Percentiles rank a stretch among this genome's conserved stretches.
Conservation (phyloP, 2,113 vertebrate species). For the Sclerurus mexicanus region DNA sequence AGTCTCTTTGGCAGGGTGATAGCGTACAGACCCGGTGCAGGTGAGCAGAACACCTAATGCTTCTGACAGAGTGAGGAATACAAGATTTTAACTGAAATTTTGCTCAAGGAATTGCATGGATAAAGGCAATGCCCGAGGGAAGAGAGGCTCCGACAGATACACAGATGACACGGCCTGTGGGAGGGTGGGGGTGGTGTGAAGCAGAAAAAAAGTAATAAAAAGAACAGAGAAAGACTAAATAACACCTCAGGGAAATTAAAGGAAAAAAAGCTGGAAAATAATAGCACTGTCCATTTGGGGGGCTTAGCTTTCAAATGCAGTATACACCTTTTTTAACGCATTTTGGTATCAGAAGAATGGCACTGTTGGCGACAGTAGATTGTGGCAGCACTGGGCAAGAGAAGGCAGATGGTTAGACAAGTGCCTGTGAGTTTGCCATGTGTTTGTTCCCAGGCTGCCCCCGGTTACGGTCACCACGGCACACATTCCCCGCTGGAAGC, state of each 20-base stretch:
- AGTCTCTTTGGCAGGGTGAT: neutral
- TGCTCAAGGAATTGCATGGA: neutral
- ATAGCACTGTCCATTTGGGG: neutral
- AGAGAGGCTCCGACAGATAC: neutral
- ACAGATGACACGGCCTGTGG: fast-evolving
- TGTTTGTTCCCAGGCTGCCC: neutral
- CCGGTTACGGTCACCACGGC: fast-evolving
- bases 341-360: neutral
- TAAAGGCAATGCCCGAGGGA: fast-evolving
- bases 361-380: neutral
- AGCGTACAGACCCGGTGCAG: fast-evolving
- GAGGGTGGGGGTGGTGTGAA: neutral
- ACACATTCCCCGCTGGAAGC: neutral
- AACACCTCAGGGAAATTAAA: neutral
- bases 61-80: neutral
- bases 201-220: neutral
- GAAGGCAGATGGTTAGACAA: neutral
- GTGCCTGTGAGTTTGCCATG: neutral
- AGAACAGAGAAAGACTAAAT: neutral
- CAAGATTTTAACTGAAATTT: neutral
- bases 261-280: neutral
- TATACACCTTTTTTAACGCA: neutral
- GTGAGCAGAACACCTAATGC: neutral
- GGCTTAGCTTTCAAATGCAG: neutral
- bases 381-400: neutral